These are phyloP conservation scores for Acipenser transmontanus DNA, from an alignment of 2,797 vertebrate species.

Conservation along the genomic window DNA sequence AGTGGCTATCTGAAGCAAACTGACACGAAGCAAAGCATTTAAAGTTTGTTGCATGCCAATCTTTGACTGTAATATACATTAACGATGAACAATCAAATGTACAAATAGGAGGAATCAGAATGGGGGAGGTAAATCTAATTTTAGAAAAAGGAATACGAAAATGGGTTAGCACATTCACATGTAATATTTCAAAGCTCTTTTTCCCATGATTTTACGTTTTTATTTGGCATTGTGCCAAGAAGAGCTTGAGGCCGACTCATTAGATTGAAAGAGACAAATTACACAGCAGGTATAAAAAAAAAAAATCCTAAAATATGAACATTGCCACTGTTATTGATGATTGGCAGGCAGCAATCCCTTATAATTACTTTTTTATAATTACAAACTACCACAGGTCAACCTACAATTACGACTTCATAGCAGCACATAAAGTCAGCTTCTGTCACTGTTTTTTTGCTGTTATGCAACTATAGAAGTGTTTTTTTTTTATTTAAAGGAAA, in stretches of 20 bases:
- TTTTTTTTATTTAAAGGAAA: no score
- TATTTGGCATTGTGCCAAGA: not conserved
- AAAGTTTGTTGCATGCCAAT: no score
- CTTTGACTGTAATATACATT: no score
- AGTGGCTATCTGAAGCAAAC: no score
- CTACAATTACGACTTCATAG: no score
- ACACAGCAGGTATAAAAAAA: not conserved
- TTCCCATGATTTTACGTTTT: slow-evolving; percentile 1
- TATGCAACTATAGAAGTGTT: no score
- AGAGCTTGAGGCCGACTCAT: not conserved
- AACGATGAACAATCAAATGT: no score
- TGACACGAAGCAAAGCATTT: no score
- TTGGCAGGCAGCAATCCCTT: not conserved
- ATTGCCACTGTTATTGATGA: not conserved
- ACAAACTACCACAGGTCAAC: no score
- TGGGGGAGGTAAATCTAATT: not conserved
- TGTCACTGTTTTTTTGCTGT: no score
- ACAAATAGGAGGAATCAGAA: no score
- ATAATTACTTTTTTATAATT: not conserved
- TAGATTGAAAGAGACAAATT: not conserved
- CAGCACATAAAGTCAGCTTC: no score
- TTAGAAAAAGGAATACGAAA: not conserved
- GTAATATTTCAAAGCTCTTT: slow-evolving; percentile 4
- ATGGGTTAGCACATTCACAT: not conserved
- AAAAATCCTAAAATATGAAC: not conserved